Evolutionary conservation across 2,888 invertebrate species (phyloP).

Genomic region (Hypomecis punctinalis): DNA sequence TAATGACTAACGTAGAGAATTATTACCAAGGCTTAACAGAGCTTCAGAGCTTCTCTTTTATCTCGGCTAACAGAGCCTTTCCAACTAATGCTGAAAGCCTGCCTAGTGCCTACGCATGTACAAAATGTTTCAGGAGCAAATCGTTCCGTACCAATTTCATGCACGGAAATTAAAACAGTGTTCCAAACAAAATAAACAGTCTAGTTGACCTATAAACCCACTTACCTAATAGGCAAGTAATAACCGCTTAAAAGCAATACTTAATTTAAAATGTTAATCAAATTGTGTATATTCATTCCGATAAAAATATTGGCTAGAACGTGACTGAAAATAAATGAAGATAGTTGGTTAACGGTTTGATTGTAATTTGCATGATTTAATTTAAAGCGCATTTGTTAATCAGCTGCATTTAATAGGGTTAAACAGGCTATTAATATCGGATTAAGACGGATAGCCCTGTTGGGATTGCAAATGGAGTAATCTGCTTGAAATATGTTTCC

Average conservation of each 20-base stretch:
- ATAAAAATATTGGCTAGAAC: slow-evolving; percentile 35
- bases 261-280: slow-evolving; percentile 26
- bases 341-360: slow-evolving; percentile 9
- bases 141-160: too few relatives aligned
- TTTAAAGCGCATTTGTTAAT: slow-evolving; percentile 2
- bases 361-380: neutral
- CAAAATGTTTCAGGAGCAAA: too few relatives aligned
- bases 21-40: slow-evolving; percentile 6
- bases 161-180: neutral
- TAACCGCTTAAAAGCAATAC: slow-evolving; percentile 11
- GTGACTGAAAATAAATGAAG: slow-evolving; percentile 3
- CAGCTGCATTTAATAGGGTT: slow-evolving; percentile 2
- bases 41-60: slow-evolving; percentile 3
- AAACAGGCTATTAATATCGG: slow-evolving; percentile 2
- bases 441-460: neutral
- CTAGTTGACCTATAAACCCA: slow-evolving; percentile 1
- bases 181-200: slow-evolving; percentile 1
- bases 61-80: neutral
- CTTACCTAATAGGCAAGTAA: slow-evolving; percentile 12
- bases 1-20: slow-evolving; percentile 1
- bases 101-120: neutral
- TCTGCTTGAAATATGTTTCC: neutral
- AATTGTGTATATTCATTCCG: slow-evolving; percentile 11
- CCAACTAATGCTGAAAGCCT: neutral
- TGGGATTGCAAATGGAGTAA: neutral